A percentile compares a stretch with the other conserved stretches of the same genome.
Conservation (phyloP, 2,113 vertebrate species). For the Caretta caretta region DNA sequence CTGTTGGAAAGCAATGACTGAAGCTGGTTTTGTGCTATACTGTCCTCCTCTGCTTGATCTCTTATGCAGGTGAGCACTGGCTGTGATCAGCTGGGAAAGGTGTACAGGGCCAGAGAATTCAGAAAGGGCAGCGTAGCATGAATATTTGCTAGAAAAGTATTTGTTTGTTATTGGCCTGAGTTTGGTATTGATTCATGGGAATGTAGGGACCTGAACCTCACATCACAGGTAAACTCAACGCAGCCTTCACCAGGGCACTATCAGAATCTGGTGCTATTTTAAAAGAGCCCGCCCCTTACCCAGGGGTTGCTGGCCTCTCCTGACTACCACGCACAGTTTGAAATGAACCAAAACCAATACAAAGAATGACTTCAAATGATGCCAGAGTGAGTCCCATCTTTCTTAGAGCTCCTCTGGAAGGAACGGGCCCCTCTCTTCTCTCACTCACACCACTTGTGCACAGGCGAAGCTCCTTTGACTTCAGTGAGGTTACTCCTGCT, state of each 20-base stretch:
- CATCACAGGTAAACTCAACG: not conserved
- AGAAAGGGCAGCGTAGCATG: not conserved
- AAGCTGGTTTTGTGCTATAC: not conserved
- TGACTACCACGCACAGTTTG: accelerated
- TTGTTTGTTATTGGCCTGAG: not conserved
- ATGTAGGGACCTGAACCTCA: not conserved
- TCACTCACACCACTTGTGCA: not conserved
- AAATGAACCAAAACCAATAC: not conserved
- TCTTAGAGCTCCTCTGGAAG: accelerated
- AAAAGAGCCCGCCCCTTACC: not conserved
- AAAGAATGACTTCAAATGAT: not conserved
- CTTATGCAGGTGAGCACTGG: not conserved
- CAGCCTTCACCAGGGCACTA: not conserved
- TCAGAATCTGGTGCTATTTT: not conserved
- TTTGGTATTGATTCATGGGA: not conserved
- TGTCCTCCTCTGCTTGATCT: not conserved
- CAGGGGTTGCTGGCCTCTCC: not conserved
- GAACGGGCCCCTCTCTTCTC: not conserved
- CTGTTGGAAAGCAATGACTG: not conserved
- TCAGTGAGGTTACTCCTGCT: not conserved
- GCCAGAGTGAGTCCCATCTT: not conserved
- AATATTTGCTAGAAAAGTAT: not conserved
- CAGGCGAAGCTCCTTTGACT: not conserved
- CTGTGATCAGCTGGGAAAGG: not conserved
- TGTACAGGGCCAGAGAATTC: not conserved